Conservation (phyloP, 2,113 vertebrate genomes). For the Nothobranchius furzeri region DNA sequence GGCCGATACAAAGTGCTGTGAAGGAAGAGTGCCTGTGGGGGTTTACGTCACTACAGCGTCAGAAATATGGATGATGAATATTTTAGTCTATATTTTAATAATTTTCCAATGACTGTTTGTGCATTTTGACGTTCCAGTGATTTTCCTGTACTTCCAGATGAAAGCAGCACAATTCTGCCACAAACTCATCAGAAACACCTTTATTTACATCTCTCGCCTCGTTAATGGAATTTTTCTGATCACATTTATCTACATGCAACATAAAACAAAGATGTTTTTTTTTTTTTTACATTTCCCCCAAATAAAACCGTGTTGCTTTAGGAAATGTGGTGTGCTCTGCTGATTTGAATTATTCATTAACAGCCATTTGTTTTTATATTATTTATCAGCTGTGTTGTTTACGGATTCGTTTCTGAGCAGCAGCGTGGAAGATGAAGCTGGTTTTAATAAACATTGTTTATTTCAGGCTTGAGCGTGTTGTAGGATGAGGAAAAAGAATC, state of each 20-base stretch:
- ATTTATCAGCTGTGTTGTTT: slow-evolving; percentile 34
- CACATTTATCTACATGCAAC: slow-evolving; percentile 21
- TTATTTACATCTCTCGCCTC: slow-evolving; percentile 1
- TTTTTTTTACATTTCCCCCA: slow-evolving; percentile 50
- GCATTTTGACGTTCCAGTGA: background rate
- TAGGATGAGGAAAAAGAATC: background rate
- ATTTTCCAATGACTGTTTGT: slow-evolving; percentile 12
- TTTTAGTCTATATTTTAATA: slow-evolving; percentile 62
- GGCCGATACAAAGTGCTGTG: slow-evolving; percentile 98
- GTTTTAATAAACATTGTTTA: background rate
- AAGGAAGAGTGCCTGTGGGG: slow-evolving; percentile 36
- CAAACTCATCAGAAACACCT: too few species aligned
- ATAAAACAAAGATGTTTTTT: slow-evolving; percentile 5
- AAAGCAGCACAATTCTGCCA: slow-evolving; percentile 8
- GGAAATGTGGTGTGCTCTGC: slow-evolving; percentile 15
- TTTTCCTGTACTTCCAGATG: slow-evolving; percentile 16
- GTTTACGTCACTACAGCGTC: slow-evolving; percentile 10
- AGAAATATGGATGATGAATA: slow-evolving; percentile 25
- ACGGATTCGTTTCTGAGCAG: background rate
- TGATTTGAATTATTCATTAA: slow-evolving; percentile 54
- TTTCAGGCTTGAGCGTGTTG: background rate
- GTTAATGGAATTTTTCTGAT: background rate
- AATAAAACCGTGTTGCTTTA: slow-evolving; percentile 44
- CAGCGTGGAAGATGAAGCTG: background rate
- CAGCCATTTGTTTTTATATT: slow-evolving; percentile 48